A percentile compares a stretch with the other conserved stretches of the same genome.
Evolutionary conservation across 92 coral and sea anemone genomes (phyloP).

Genomic region (Parazoanthus darwini): DNA sequence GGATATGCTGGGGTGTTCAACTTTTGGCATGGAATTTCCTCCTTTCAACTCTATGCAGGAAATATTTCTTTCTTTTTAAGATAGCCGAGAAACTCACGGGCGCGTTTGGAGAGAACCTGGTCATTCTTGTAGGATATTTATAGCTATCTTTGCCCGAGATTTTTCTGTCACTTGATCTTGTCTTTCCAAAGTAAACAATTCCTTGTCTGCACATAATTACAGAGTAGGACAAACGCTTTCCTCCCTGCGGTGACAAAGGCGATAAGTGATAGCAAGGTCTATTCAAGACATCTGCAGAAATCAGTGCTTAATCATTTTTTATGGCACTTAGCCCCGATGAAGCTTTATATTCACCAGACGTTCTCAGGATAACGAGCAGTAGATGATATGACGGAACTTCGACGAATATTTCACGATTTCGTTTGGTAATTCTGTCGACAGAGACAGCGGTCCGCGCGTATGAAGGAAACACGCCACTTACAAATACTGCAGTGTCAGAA

Average conservation of each 20-base stretch:
- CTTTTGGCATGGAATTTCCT: background rate
- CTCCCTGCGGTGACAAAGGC: conserved; percentile 25
- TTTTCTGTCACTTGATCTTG: conserved; percentile 46
- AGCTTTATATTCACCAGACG: conserved; percentile 15
- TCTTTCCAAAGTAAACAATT: conserved; percentile 37
- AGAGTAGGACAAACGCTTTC: conserved; percentile 13
- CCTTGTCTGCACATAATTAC: conserved; percentile 46
- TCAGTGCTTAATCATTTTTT: conserved; percentile 22
- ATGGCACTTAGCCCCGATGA: conserved; percentile 38
- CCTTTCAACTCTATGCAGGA: background rate
- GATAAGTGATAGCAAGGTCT: conserved; percentile 16
- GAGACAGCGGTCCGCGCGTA: background rate
- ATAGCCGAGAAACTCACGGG: background rate
- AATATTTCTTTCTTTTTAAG: background rate
- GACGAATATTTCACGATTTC: conserved; percentile 8
- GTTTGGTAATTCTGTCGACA: background rate
- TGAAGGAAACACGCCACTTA: background rate
- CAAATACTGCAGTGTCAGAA: background rate
- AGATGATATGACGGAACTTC: conserved; percentile 1
- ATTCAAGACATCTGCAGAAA: conserved; percentile 29
- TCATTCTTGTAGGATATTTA: conserved; percentile 3
- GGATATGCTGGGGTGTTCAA: conserved; percentile 20
- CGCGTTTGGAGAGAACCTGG: background rate
- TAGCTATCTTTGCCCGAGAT: conserved; percentile 4
- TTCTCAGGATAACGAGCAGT: background rate